phyloP scores from a whole-genome alignment of 2,797 vertebrate species.

The Melopsittacus undulatus region DNA sequence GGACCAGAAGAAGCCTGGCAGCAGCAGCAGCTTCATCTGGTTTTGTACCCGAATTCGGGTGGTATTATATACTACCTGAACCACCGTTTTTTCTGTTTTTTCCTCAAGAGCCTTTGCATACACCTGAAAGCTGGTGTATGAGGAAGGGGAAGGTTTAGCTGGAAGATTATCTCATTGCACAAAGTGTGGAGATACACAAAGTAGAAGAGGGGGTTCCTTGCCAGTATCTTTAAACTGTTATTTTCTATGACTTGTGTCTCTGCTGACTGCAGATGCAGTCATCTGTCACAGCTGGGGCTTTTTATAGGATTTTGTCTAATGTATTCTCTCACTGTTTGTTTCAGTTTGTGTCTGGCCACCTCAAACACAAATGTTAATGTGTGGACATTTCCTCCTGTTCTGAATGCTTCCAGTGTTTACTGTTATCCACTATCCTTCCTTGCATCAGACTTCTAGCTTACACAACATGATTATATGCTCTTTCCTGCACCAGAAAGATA shows the following conservation, averaged over 20 bases:
- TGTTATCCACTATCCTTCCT: not conserved
- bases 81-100: not conserved
- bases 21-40: not conserved
- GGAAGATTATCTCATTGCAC: not conserved
- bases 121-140: not conserved
- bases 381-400: not conserved
- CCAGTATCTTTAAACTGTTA: not conserved
- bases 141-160: not conserved
- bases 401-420: not conserved
- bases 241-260: not conserved
- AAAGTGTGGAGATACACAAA: not conserved
- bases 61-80: rapidly evolving
- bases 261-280: not conserved
- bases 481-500: not conserved
- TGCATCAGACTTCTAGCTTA: not conserved
- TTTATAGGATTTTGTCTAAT: not conserved
- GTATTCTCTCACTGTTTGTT: not conserved
- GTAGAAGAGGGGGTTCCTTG: not conserved
- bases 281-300: not conserved
- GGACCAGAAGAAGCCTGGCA: not conserved
- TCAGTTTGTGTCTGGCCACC: not conserved
- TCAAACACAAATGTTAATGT: not conserved
- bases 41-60: not conserved
- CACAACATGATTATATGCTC: not conserved
- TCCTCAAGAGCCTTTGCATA: not conserved